A percentile compares a stretch with the other conserved stretches of the same genome.
Conservation (phyloP, 1,140 invertebrate genomes). For the Aphidius ervi region DNA sequence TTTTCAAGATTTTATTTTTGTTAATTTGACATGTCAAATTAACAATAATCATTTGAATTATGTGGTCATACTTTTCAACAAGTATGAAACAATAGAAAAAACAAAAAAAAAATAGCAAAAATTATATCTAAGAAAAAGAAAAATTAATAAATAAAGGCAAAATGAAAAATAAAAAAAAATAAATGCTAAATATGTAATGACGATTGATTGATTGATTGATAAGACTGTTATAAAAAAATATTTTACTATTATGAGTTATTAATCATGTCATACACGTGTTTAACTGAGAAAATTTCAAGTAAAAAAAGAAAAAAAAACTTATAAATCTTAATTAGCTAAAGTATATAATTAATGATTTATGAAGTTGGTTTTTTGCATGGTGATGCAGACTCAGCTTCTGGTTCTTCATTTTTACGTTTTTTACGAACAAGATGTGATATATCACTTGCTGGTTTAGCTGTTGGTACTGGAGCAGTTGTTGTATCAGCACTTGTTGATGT, state of each 20-base stretch:
- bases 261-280: too few relatives aligned
- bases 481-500: slow-evolving; percentile 18
- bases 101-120: too few relatives aligned
- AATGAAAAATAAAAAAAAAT: neutral
- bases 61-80: too few relatives aligned
- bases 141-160: neutral
- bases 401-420: slow-evolving; percentile 63
- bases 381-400: slow-evolving; percentile 39
- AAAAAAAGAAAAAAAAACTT: slow-evolving; percentile 3
- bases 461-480: neutral
- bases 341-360: slow-evolving; percentile 24
- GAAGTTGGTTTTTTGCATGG: slow-evolving; percentile 53
- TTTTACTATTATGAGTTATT: too few relatives aligned
- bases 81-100: too few relatives aligned
- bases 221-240: too few relatives aligned
- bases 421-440: slow-evolving; percentile 72
- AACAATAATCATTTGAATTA: too few relatives aligned
- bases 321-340: slow-evolving; percentile 9
- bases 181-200: neutral
- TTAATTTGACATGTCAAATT: neutral
- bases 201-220: too few relatives aligned
- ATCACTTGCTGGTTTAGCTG: slow-evolving; percentile 55
- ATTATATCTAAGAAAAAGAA: too few relatives aligned
- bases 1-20: slow-evolving; percentile 1
- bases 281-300: neutral